These are phyloP conservation scores for Congeria kusceri DNA, from an alignment of 2,888 invertebrate genomes.

Conservation along the genomic window DNA sequence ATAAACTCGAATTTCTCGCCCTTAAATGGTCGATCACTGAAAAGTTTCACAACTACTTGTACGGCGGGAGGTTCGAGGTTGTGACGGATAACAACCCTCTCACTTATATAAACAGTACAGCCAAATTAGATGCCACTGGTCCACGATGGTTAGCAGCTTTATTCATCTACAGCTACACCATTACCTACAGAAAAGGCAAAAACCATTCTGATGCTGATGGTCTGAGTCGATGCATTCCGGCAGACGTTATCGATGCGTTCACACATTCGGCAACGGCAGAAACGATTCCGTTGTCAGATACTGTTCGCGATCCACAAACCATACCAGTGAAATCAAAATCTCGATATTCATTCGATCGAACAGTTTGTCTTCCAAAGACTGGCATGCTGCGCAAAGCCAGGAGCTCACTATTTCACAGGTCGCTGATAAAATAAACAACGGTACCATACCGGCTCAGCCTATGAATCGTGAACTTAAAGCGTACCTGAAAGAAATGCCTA, in stretches of 20 bases:
- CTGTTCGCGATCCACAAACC: background rate
- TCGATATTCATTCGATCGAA: background rate
- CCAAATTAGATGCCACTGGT: constrained; percentile 8
- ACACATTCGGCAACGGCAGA: constrained; percentile 1
- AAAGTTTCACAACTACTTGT: constrained; percentile 14
- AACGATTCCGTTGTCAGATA: background rate
- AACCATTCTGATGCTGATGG: constrained; percentile 2
- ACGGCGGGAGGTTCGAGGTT: background rate
- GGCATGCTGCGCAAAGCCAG: background rate
- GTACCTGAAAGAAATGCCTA: background rate
- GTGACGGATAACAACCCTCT: constrained; percentile 11
- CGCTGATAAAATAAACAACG: background rate
- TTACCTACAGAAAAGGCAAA: constrained; percentile 2
- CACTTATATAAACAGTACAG: constrained; percentile 6
- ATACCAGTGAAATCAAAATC: background rate
- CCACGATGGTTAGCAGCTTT: background rate
- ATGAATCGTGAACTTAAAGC: background rate
- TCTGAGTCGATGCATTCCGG: background rate
- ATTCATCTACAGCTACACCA: constrained; percentile 2
- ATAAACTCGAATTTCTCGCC: constrained; percentile 2
- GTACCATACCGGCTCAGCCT: background rate
- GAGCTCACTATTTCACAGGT: background rate
- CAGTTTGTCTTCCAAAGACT: background rate
- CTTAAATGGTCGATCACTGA: constrained; percentile 8
- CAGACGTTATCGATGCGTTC: background rate